Percentiles rank a stretch among this genome's conserved stretches.
Conservation (phyloP, 2,797 vertebrate species). For the Cuniculus paca region DNA sequence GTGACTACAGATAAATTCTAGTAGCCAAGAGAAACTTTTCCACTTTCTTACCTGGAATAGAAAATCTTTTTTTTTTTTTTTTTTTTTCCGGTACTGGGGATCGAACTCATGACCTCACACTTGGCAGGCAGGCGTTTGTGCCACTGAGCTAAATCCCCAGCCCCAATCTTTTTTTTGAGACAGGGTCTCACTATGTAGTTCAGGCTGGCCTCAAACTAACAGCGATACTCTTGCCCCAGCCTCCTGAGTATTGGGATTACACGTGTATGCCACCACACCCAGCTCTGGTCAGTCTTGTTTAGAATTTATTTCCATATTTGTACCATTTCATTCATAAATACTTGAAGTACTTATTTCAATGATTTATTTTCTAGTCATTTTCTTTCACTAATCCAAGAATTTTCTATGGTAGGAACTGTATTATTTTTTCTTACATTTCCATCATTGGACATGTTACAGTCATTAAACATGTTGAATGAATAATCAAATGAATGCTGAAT, state of each 20-base stretch:
- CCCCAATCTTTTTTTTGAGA: background rate
- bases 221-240: background rate
- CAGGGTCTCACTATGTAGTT: background rate
- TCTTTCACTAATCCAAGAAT: slow-evolving; percentile 43
- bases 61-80: background rate
- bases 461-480: slow-evolving; percentile 40
- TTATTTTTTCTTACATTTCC: slow-evolving; percentile 25
- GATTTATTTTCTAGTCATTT: slow-evolving; percentile 45
- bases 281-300: background rate
- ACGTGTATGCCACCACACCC: background rate
- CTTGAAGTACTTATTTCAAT: background rate
- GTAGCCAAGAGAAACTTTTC: background rate
- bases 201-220: background rate
- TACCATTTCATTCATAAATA: slow-evolving; percentile 34
- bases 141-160: no score
- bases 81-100: no score
- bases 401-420: background rate
- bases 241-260: background rate
- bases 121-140: no score
- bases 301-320: background rate
- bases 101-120: no score
- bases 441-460: background rate
- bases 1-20: background rate
- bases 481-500: slow-evolving; percentile 23
- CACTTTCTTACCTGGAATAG: no score